Evolutionary conservation across 2,113 vertebrate species (phyloP).

Genomic region (Symphodus melops): DNA sequence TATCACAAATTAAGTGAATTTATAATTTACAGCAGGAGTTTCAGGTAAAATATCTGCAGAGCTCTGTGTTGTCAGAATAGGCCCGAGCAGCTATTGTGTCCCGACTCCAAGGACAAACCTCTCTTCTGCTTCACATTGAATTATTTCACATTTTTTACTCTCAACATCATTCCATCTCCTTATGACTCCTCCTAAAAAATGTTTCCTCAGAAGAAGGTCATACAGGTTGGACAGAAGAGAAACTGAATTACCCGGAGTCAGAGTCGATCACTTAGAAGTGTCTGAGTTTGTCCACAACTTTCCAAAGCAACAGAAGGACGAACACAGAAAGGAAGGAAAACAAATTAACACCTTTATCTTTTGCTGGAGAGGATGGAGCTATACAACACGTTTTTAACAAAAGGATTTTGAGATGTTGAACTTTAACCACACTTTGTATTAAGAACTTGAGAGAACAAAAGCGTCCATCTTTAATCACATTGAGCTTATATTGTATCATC

Average conservation of each 20-base stretch:
- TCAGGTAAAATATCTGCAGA: neutral
- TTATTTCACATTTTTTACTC: slow-evolving; percentile 30
- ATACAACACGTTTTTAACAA: neutral
- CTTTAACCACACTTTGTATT: neutral
- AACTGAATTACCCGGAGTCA: neutral
- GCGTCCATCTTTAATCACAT: no score
- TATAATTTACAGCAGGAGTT: neutral
- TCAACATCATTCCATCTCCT: slow-evolving; percentile 4
- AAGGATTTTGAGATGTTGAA: neutral
- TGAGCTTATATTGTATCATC: no score
- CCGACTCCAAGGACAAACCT: slow-evolving; percentile 47
- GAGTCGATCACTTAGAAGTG: neutral
- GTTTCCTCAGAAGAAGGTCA: slow-evolving; percentile 21
- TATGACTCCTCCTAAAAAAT: slow-evolving; percentile 17
- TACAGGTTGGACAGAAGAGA: neutral
- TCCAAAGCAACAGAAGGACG: neutral
- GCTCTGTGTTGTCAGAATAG: neutral
- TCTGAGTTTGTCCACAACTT: neutral
- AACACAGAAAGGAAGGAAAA: neutral
- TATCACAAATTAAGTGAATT: neutral
- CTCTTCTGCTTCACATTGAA: slow-evolving; percentile 7
- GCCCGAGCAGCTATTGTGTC: slow-evolving; percentile 16
- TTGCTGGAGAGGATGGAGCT: neutral
- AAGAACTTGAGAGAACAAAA: neutral
- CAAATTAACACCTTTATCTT: neutral